Evolutionary conservation across 2,113 vertebrate genomes (phyloP).

Genomic region (Bufo bufo): DNA sequence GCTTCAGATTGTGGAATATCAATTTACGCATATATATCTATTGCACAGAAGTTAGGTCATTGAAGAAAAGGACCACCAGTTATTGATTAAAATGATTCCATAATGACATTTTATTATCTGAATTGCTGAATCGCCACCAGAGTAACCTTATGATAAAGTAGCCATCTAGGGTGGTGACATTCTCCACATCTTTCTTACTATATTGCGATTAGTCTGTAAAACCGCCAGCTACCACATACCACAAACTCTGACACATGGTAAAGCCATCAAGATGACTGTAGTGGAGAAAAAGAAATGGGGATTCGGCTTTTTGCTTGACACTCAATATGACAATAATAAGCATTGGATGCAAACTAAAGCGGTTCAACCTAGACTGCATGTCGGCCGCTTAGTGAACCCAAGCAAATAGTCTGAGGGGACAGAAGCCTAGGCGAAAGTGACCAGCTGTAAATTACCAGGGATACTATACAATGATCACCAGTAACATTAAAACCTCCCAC

Average conservation of each 20-base stretch:
- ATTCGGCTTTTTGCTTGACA: too few species aligned
- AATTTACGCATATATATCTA: neutral
- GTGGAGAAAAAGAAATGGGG: too few species aligned
- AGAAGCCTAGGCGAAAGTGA: neutral
- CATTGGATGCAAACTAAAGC: neutral
- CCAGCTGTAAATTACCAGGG: too few species aligned
- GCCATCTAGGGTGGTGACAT: too few species aligned
- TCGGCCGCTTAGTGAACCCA: neutral
- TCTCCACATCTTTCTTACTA: neutral
- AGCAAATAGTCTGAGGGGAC: neutral
- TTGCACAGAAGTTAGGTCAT: neutral
- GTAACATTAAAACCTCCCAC: too few species aligned
- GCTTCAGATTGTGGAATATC: neutral
- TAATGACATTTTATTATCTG: too few species aligned
- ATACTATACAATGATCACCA: neutral
- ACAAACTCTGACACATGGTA: neutral
- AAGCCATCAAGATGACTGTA: neutral
- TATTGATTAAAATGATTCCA: too few species aligned
- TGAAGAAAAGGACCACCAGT: too few species aligned
- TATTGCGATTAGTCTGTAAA: neutral
- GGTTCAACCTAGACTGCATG: neutral
- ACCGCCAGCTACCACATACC: neutral
- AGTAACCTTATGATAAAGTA: too few species aligned
- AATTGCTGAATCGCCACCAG: too few species aligned
- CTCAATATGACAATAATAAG: too few species aligned